A percentile compares a stretch with the other conserved stretches of the same genome.
Evolutionary conservation across 2,888 invertebrate species (phyloP).

Genomic region (Lithosia quadra): DNA sequence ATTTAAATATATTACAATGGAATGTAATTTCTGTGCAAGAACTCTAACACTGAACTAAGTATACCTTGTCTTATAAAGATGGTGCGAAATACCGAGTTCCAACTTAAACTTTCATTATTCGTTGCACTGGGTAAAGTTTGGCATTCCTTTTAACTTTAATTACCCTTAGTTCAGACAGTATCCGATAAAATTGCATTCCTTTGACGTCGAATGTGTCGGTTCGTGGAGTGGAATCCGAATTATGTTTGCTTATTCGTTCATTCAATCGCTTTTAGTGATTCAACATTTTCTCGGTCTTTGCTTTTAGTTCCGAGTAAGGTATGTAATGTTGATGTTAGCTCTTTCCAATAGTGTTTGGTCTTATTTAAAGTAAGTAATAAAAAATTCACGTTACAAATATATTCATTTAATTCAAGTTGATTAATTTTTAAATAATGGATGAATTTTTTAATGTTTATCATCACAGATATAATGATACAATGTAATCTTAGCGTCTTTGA

Average conservation of each 20-base stretch:
- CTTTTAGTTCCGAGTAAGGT: conserved; percentile 17
- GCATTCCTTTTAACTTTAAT: conserved; percentile 66
- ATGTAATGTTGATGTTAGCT: background rate
- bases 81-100: conserved; percentile 39
- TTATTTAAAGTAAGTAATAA: background rate
- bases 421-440: too few species aligned
- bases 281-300: conserved; percentile 26
- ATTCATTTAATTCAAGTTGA: too few species aligned
- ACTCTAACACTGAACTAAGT: conserved; percentile 15
- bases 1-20: background rate
- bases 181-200: conserved; percentile 73
- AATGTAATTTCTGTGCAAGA: conserved; percentile 2
- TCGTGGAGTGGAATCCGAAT: conserved; percentile 42
- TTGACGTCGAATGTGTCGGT: conserved; percentile 37
- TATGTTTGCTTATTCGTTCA: conserved; percentile 47
- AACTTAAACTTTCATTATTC: conserved; percentile 55
- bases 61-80: conserved; percentile 18
- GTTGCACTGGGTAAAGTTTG: conserved; percentile 50
- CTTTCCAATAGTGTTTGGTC: background rate
- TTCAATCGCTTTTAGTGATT: conserved; percentile 39
- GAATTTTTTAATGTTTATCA: too few species aligned
- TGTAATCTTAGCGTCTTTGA: too few species aligned
- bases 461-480: too few species aligned
- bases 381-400: too few species aligned
- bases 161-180: conserved; percentile 59